These are phyloP conservation scores for Chondrilla cf. caribensis DNA, from an alignment of 37 sponge, comb jelly and placozoan genomes.

Conservation along the genomic window DNA sequence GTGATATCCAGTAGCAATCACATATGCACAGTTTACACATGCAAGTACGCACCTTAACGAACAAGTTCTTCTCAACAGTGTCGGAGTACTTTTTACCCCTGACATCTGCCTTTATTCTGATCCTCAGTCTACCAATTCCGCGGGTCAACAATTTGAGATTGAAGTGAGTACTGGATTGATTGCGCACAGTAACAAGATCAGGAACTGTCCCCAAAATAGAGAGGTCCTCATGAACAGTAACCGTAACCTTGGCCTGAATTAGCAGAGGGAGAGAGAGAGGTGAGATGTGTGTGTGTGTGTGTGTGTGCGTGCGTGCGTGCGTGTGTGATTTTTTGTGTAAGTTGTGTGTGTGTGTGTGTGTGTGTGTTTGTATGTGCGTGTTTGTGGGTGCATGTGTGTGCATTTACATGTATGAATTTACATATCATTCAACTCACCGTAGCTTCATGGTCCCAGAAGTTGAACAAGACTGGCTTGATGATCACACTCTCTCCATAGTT, in stretches of 20 bases:
- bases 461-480: slow-evolving; percentile 45
- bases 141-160: slow-evolving; percentile 23
- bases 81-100: not conserved
- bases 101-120: slow-evolving; percentile 23
- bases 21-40: too few relatives aligned
- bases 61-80: slow-evolving; percentile 35
- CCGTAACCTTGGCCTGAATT: slow-evolving; percentile 18
- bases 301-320: too few relatives aligned
- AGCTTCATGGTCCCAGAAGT: slow-evolving; percentile 16
- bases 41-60: slow-evolving; percentile 41
- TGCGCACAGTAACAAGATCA: not conserved
- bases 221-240: slow-evolving; percentile 37
- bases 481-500: slow-evolving; percentile 53
- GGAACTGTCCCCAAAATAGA: not conserved
- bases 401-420: too few relatives aligned
- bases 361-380: too few relatives aligned
- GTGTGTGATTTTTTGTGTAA: too few relatives aligned
- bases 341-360: too few relatives aligned
- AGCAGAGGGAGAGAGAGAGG: too few relatives aligned
- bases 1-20: too few relatives aligned
- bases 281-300: too few relatives aligned
- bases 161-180: slow-evolving; percentile 1
- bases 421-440: too few relatives aligned
- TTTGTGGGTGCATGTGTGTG: too few relatives aligned
- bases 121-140: slow-evolving; percentile 39